These are phyloP conservation scores for Dendrocopos noguchii DNA, from an alignment of 2,113 vertebrate genomes.

Conservation along the genomic window DNA sequence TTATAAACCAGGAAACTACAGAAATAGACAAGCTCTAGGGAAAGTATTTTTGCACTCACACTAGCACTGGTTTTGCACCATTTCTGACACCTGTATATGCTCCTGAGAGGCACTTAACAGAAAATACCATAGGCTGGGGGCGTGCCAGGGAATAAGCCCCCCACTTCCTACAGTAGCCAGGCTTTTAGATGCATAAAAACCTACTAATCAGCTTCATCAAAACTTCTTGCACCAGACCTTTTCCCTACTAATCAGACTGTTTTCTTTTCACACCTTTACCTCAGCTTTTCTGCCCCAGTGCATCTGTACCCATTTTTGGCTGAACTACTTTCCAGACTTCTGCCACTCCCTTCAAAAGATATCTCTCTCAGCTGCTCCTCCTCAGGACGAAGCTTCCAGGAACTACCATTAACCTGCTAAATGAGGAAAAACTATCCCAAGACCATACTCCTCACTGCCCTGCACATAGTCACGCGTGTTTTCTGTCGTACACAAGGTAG, in stretches of 20 bases:
- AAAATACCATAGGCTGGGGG: not conserved
- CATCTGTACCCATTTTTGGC: not conserved
- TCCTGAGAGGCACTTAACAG: not conserved
- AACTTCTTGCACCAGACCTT: not conserved
- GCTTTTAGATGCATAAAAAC: not conserved
- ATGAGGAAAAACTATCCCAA: not conserved
- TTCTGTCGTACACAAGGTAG: not conserved
- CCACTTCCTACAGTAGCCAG: not conserved
- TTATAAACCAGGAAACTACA: not conserved
- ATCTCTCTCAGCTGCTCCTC: not conserved
- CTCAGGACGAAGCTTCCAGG: not conserved
- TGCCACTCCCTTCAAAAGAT: not conserved
- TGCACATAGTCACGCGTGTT: not conserved
- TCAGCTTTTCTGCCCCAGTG: not conserved
- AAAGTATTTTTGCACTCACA: accelerated
- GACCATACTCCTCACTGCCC: not conserved
- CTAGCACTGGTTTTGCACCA: accelerated
- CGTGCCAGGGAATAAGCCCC: not conserved
- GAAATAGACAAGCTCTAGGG: not conserved
- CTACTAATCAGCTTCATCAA: not conserved
- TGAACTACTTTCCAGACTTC: accelerated
- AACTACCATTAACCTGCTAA: not conserved
- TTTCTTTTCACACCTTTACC: not conserved
- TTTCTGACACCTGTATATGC: accelerated
- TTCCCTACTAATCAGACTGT: accelerated